A percentile compares a stretch with the other conserved stretches of the same genome.
phyloP scores from a whole-genome alignment of 30 jellyfish, hydroid and myxozoan genomes.

The Aurelia sp. region DNA sequence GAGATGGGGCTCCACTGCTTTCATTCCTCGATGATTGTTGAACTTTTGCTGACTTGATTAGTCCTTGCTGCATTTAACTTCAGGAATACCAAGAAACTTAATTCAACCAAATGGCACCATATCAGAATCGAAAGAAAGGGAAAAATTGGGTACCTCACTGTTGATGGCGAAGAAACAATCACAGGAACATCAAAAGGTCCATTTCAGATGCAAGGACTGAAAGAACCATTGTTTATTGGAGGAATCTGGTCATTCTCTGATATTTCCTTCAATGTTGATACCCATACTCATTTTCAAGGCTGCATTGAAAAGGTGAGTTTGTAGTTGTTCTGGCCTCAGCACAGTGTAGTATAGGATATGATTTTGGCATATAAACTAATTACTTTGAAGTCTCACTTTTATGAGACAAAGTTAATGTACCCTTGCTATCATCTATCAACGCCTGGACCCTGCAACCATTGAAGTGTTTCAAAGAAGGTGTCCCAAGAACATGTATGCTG shows the following conservation, averaged over 20 bases:
- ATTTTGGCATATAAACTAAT: too few relatives aligned
- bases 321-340: too few relatives aligned
- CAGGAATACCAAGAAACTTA: conserved; percentile 52
- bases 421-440: too few relatives aligned
- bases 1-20: too few relatives aligned
- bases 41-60: too few relatives aligned
- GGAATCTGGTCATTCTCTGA: conserved; percentile 31
- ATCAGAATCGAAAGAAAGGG: conserved; percentile 33
- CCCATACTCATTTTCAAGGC: conserved; percentile 53
- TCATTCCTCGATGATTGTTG: too few relatives aligned
- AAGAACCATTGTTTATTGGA: conserved; percentile 67
- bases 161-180: conserved; percentile 22
- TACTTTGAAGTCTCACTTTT: too few relatives aligned
- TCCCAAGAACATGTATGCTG: too few relatives aligned
- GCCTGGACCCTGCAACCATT: too few relatives aligned
- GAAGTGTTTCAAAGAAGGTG: too few relatives aligned
- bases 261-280: conserved; percentile 38
- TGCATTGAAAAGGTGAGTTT: conserved; percentile 71
- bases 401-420: too few relatives aligned
- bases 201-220: conserved; percentile 60
- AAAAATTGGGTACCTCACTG: conserved; percentile 10
- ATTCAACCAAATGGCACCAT: conserved; percentile 51
- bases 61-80: neutral
- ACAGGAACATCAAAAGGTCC: conserved; percentile 69
- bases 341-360: too few relatives aligned